Base-by-base conservation (phyloP, 37 sponge, comb jelly and placozoan genomes). In the Beroe ovata region DNA sequence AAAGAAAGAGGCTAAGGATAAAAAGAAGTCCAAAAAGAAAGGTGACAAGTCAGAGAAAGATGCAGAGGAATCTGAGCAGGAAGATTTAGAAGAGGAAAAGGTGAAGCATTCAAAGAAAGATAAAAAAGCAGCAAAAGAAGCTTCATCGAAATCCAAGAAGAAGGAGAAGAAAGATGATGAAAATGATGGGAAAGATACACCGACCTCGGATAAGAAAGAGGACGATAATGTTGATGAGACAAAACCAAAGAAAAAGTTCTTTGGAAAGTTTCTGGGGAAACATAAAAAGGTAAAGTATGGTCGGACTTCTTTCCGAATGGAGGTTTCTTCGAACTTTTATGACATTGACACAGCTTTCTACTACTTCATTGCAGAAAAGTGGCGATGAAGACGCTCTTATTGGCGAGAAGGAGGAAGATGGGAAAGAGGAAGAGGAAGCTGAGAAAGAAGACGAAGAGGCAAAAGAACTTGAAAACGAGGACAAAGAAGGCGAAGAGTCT, bases 381-480 rank as follows among this genome's bases (percentile, higher is more conserved):
- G 42, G 25, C 23, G 84, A 77, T 40, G 47, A 40, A 40, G 54
- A 77, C 3, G 84, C 42, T 19, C 23, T 42, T 18, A 21, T 77
- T 25, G 84, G 4, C 23, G 54, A 33, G 6, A 35, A 77, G 8
- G 84, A 41, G 33, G 54, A 39, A 6, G 47, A 77, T 32, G 54
- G 0, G 41, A 35, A 38, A n/a, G 54, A 22, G 28, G 84, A 41
- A 29, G 84, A 77, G 23, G 84, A 39, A 22, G 54, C 8, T n/a
- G 54, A 26, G 6, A 54, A 77, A 25, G 22, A 40, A 11, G 84
- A 40, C 36, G 84, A 77, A 36, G 84, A 11, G 41, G 54, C 4
- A 77, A 26, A 77, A 39, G 84, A 77, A 40, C 8, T 25, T 77
- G 84, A 77, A 28, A 20, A 36, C 41, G 84, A 39, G 33, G 84